Percentiles rank a stretch among this genome's conserved stretches.
These are phyloP conservation scores for Diorhabda sublineata DNA, from an alignment of 1,140 invertebrate genomes.

Conservation along the genomic window DNA sequence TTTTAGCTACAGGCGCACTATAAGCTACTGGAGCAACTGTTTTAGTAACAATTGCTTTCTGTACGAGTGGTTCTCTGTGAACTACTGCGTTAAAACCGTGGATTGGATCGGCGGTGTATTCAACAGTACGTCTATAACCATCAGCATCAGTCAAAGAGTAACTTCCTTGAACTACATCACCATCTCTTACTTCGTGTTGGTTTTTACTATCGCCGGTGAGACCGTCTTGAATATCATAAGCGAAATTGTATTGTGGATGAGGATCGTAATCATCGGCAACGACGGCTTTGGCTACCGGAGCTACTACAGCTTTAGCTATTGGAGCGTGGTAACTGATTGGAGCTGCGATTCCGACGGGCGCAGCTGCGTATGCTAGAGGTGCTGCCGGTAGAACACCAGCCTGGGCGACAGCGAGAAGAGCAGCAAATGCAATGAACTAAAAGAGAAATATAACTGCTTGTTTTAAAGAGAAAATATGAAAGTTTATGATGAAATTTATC, in stretches of 20 bases:
- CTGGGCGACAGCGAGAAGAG: constrained; percentile 17
- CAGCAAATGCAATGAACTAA: constrained; percentile 19
- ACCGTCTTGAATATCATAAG: constrained; percentile 49
- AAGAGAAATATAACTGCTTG: not conserved
- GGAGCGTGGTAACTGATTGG: constrained; percentile 15
- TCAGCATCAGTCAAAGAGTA: constrained; percentile 63
- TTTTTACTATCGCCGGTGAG: constrained; percentile 49
- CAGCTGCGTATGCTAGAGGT: constrained; percentile 49
- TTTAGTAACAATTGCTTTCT: constrained; percentile 27
- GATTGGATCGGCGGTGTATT: constrained; percentile 59
- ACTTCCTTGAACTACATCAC: constrained; percentile 61
- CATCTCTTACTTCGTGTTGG: constrained; percentile 52
- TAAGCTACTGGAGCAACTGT: constrained; percentile 24
- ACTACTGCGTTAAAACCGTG: constrained; percentile 53
- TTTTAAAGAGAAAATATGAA: too few species aligned
- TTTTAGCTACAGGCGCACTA: constrained; percentile 8
- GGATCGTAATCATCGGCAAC: constrained; percentile 45
- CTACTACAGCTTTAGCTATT: constrained; percentile 10
- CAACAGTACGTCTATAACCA: constrained; percentile 60
- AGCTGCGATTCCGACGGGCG: constrained; percentile 9
- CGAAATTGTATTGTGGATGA: constrained; percentile 52
- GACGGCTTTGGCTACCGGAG: constrained; percentile 4
- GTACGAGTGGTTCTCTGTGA: constrained; percentile 39
- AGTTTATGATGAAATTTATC: too few species aligned
- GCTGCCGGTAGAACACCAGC: constrained; percentile 32